Base-by-base conservation (phyloP, 37 sponge, comb jelly and placozoan genomes). In the Amphimedon queenslandica region DNA sequence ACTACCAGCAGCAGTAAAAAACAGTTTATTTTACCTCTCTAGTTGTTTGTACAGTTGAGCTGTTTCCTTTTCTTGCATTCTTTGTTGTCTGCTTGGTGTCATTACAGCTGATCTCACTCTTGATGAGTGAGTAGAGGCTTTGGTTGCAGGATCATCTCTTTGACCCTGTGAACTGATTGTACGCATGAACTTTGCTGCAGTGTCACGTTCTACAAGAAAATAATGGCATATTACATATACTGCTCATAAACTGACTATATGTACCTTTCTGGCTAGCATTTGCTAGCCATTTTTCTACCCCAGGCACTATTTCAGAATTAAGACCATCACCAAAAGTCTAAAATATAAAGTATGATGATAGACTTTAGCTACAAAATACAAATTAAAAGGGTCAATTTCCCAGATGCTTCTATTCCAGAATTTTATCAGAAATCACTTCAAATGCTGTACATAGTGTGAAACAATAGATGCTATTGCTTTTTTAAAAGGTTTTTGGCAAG, bases 71-170 rank as follows among this genome's bases (percentile, higher is more conserved):
- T 69, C 41, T 21, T 83, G 71, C n/a, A n/a, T n/a, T 33, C 78
- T 77, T 55, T 72, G 57, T 55, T 77, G 75, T 35, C 78, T 63
- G 6, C 72, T 30, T 18, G 84, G 84, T 37, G 84, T 84, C 78
- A 84, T 77, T 40, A 84, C 84, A n/a, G 84, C 84, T 56, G 84
- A 84, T 25, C 84, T 40, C 5, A 72, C 78, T 39, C 84, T 57
- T 4, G 61, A 63, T 18, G 58, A 30, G 64, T 75, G 88, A 25
- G 76, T 13, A 39, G 88, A 55, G 23, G 82, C 77, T 37, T 61
- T 70, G 37, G 65, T 38, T 11, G 80, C 80, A n/a, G 77, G 71
- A 40, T 79, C 80, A 5, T 56, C 2, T 34, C 75, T 30, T 55
- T 78, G 43, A 2, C 88, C 88, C 29, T 82, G 78, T 34, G 79